Evolutionary conservation across 2,888 invertebrate genomes (phyloP), one percentile per base, ranked within the genome.

Genomic region (Panzeria rudis): DNA sequence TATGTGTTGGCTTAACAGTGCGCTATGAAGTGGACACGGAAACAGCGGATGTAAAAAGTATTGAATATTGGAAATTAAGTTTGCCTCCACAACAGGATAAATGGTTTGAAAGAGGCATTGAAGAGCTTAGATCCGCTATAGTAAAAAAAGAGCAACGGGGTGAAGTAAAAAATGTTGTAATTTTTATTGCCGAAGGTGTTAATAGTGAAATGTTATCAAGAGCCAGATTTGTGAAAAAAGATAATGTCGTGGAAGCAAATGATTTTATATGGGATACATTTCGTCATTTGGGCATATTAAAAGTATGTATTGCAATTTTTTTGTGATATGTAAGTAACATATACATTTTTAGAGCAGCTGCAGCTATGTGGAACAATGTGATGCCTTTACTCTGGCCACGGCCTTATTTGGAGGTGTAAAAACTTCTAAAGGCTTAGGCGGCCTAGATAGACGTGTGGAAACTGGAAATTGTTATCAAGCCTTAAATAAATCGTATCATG

Each of bases 141-240:
- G 90, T 92, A 3, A 90, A 94, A 7, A 92, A 93, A 89, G 93
- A 92, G 91, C 95, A 94, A 86, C 90, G 90, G 11, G 93, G 93
- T 9, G 89, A 89, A 0, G 97, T 97, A 0, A 95, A 95, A 91
- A 97, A 97, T 91, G 95, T 97, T 1, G 95, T 97, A 52, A 87
- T 98, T 1, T 97, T 98, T 90, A 91, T 98, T 1, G 97, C 97
- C 0, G 97, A 98, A 89, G 98, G 98, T 1, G 96, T 98, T 96
- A 97, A 97, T 0, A 94, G 95, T 0, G 95, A 96, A 76, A 97
- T 97, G 0, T 93, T 97, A 71, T 96, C 97, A 0, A 95, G 96
- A 0, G 78, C 87, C 0, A 83, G 90, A 7, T 90, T 95, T 96
- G 0, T 93, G 96, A 88, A 95, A 96, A 77, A 95, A 95, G 91